phyloP scores from a whole-genome alignment of 2,113 vertebrate species.

The Ondatra zibethicus region DNA sequence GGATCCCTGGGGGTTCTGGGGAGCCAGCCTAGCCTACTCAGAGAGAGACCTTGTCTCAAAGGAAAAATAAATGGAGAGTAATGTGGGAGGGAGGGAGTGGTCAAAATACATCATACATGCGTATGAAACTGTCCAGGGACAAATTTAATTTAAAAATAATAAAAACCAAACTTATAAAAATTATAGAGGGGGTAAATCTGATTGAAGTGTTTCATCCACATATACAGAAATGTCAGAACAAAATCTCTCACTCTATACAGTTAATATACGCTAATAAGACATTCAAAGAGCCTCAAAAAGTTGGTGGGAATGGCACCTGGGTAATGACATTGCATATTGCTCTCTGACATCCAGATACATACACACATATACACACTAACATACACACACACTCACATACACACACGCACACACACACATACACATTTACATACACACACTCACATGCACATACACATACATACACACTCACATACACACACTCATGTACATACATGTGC shows the following conservation, averaged over 20 bases:
- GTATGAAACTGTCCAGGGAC: no score
- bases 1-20: neutral
- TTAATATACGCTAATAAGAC: neutral
- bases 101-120: neutral
- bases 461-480: neutral
- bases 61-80: no score
- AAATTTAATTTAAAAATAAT: neutral
- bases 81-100: neutral
- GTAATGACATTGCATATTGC: neutral
- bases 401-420: neutral
- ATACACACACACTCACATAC: neutral
- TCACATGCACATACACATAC: neutral
- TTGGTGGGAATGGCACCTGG: neutral
- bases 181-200: neutral
- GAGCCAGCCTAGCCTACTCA: neutral
- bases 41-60: neutral
- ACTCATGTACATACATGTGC: no score
- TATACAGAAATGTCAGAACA: neutral
- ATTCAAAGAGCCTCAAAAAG: neutral
- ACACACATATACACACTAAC: accelerated
- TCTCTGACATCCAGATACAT: neutral
- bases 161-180: neutral
- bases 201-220: neutral
- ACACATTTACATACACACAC: neutral
- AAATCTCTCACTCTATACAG: neutral